Evolutionary conservation across 2,113 vertebrate genomes (phyloP).

Genomic region (zebrafish (Danio rerio)): GRCz12tu NC_133182.1:12746001-12746500

Average conservation of each 20-base stretch:
- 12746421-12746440: neutral
- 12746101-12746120: too few relatives aligned
- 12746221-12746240: neutral
- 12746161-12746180: neutral
- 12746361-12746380: neutral
- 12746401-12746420: neutral
- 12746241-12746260: neutral
- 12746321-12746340: neutral
- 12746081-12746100: too few relatives aligned
- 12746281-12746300: neutral
- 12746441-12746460: conserved; percentile 11
- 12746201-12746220: neutral
- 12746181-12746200: neutral
- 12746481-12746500: conserved; percentile 14
- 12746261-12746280: neutral
- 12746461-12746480: neutral
- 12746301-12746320: too few relatives aligned
- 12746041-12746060: neutral
- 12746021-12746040: neutral
- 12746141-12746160: neutral
- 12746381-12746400: neutral
- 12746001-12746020: neutral
- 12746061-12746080: neutral
- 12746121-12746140: neutral
- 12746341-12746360: neutral